These are phyloP conservation scores for Rynchops niger DNA, from an alignment of 2,113 vertebrate species.

Conservation along the genomic window DNA sequence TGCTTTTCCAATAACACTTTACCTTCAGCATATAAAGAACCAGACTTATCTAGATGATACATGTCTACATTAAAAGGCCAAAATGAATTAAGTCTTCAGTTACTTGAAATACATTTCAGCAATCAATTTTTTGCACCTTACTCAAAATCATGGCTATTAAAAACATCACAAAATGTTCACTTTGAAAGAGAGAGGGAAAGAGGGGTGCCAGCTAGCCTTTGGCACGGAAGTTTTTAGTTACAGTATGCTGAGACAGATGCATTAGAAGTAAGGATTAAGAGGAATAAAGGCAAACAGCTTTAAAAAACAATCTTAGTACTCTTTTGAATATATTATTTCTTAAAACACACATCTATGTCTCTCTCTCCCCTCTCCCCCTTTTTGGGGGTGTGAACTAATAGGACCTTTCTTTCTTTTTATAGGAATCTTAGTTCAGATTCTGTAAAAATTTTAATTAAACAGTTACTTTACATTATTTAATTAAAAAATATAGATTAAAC, in stretches of 20 bases:
- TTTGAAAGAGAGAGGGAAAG: neutral
- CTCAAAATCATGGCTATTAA: neutral
- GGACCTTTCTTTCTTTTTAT: neutral
- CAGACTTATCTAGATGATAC: neutral
- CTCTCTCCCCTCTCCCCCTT: neutral
- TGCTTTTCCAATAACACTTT: neutral
- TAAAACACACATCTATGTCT: neutral
- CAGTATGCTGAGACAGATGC: neutral
- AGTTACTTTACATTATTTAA: neutral
- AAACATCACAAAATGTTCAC: neutral
- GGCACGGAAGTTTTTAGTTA: neutral
- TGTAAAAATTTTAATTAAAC: neutral
- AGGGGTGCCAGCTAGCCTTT: neutral
- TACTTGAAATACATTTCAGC: neutral
- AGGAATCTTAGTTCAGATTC: neutral
- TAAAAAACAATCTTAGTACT: neutral
- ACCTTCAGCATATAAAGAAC: neutral
- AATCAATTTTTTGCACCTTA: neutral
- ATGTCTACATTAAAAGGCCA: neutral
- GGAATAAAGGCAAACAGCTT: neutral
- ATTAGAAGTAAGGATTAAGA: neutral
- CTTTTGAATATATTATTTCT: neutral
- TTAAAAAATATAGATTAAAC: neutral
- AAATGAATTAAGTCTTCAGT: neutral
- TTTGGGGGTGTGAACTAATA: neutral